Evolutionary conservation across 2,797 vertebrate genomes (phyloP).

Genomic region (Neoniphon sammara): DNA sequence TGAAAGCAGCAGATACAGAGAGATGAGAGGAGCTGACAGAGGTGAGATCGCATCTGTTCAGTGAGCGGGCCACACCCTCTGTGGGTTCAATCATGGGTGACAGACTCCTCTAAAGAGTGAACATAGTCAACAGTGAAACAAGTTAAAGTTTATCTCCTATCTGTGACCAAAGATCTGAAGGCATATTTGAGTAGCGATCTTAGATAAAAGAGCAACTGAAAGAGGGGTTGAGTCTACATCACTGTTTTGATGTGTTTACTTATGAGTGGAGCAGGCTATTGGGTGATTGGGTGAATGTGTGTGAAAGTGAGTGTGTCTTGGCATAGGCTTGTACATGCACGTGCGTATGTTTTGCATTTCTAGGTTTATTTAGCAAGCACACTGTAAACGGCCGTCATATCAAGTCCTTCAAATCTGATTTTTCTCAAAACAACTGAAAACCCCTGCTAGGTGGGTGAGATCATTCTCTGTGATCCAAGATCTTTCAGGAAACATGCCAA

Average conservation of each 20-base stretch:
- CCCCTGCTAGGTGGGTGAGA: no score
- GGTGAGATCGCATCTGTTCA: slow-evolving; percentile 35
- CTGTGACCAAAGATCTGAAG: not conserved
- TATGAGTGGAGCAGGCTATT: not conserved
- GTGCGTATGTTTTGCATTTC: no score
- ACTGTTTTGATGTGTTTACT: not conserved
- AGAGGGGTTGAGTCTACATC: not conserved
- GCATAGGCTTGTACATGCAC: not conserved
- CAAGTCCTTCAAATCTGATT: no score
- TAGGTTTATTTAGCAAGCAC: no score
- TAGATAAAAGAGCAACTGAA: not conserved
- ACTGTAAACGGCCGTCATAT: no score
- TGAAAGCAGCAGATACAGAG: slow-evolving; percentile 47
- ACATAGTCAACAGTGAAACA: slow-evolving; percentile 6
- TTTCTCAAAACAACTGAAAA: no score
- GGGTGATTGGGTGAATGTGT: not conserved
- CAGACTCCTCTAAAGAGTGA: not conserved
- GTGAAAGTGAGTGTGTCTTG: slow-evolving; percentile 2
- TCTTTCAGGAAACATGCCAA: no score
- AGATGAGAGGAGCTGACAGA: slow-evolving; percentile 31
- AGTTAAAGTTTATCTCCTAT: not conserved
- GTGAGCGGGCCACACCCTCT: slow-evolving; percentile 10
- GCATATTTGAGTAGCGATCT: not conserved
- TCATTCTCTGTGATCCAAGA: no score
- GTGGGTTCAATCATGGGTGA: slow-evolving; percentile 14